Evolutionary conservation across 2,888 invertebrate genomes (phyloP), one percentile per base, ranked within the genome.

Genomic region (Cecidostiba fungosa): DNA sequence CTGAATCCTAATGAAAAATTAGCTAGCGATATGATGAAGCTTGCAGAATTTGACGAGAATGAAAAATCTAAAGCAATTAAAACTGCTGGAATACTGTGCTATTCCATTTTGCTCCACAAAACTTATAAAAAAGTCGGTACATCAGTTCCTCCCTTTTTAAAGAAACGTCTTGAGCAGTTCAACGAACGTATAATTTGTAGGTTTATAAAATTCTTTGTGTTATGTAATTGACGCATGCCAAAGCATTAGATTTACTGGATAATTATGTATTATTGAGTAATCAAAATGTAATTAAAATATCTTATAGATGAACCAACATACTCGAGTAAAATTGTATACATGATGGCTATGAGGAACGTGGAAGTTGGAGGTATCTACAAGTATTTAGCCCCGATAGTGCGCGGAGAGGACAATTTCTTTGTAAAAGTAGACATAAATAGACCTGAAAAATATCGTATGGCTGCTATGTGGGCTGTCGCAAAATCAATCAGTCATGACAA

Each of bases 301-400:
- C 23, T 54, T 59, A 12, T 83, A 92, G 92, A 85, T n/a, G 89
- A 89, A 23, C 85, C 87, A 29, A 86, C 87, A 19, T 92, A 94
- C 82, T 90, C 92, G 3, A 90, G 92, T 87, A 93, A 94, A 89
- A 89, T 94, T 87, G 86, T 94, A 26, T 94, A 94, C 88, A 87
- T 94, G 74, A 92, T 93, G 89, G 94, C 94, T 1, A 90, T 95
- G 78, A 92, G 90, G 69, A 95, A 95, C 89, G 92, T 94, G 62
- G 91, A 92, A 86, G 88, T 94, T 4, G 91, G 91, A 10, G 91
- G 92, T 36, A 91, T 94, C 43, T 87, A 93, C 39, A 91, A 93
- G 72, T 91, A 93, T 77, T 88, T 95, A 77, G 91, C 91, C 47
- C 94, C 94, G 0, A 92, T 94, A 0, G 92, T 95, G 14, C 90